Percentiles rank a stretch among this genome's conserved stretches.
phyloP scores from a whole-genome alignment of 2,113 vertebrate species.

The Athene cunicularia region DNA sequence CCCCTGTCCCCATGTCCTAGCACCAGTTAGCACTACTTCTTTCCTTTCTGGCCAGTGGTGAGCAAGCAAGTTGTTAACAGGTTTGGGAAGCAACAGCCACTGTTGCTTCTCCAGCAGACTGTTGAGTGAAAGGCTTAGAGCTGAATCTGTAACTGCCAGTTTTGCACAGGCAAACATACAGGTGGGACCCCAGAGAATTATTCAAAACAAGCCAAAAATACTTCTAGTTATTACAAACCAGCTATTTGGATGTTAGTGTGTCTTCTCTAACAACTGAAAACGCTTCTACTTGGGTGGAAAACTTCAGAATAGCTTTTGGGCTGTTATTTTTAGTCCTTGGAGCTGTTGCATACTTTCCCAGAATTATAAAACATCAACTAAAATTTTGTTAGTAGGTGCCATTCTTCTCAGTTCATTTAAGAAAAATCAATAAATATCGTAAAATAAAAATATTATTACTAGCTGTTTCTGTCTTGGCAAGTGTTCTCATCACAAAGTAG shows the following conservation, averaged over 20 bases:
- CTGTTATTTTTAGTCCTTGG: not conserved
- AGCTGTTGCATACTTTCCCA: not conserved
- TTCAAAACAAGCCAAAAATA: not conserved
- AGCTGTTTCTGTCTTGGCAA: not conserved
- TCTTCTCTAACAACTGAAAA: not conserved
- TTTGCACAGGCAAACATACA: not conserved
- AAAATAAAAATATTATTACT: not conserved
- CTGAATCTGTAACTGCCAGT: not conserved
- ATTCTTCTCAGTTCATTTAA: not conserved
- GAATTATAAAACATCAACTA: not conserved
- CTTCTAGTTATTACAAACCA: not conserved
- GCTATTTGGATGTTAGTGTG: not conserved
- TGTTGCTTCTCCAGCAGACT: not conserved
- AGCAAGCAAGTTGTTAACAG: not conserved
- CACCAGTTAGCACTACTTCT: not conserved
- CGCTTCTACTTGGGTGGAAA: not conserved
- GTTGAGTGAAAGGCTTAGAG: not conserved
- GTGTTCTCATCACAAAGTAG: not conserved
- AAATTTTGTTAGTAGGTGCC: not conserved
- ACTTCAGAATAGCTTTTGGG: not conserved
- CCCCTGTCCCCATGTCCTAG: accelerated
- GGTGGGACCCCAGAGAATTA: not conserved
- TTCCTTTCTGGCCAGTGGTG: not conserved
- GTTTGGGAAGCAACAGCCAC: not conserved
- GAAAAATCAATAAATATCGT: not conserved